A percentile compares a stretch with the other conserved stretches of the same genome.
These are phyloP conservation scores for Cyrtonyx montezumae DNA, from an alignment of 2,113 vertebrate genomes.

Conservation along the genomic window DNA sequence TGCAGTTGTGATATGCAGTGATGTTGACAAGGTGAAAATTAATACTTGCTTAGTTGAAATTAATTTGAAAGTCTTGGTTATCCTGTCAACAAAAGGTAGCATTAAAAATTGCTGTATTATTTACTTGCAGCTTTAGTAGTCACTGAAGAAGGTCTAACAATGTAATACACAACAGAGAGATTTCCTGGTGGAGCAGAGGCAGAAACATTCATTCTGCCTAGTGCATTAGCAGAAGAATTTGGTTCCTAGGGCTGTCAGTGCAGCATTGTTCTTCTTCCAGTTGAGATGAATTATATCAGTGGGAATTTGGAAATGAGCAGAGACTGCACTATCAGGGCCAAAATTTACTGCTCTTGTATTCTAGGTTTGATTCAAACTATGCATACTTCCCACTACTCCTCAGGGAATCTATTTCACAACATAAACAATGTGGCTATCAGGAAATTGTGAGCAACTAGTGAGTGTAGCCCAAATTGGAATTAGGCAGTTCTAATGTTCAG, in stretches of 20 bases:
- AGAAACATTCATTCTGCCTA: constrained; percentile 37
- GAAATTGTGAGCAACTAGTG: neutral
- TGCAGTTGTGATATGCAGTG: neutral
- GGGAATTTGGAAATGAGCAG: constrained; percentile 14
- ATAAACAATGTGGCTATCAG: neutral
- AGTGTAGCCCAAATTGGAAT: neutral
- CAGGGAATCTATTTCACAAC: neutral
- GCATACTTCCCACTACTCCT: neutral
- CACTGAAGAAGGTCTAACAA: neutral
- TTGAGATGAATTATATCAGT: constrained; percentile 45
- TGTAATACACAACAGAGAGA: neutral
- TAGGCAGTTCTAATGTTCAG: neutral
- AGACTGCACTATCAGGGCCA: constrained; percentile 3
- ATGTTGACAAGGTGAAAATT: neutral
- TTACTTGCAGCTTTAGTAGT: neutral
- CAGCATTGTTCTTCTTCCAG: constrained; percentile 40
- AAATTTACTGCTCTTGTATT: neutral
- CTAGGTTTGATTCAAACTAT: neutral
- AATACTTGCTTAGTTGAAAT: neutral
- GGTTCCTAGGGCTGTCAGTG: constrained; percentile 19
- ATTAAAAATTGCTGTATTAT: neutral
- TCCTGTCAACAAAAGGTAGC: neutral
- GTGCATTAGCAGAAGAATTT: constrained; percentile 42
- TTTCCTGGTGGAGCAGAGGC: neutral
- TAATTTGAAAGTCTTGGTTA: neutral